These are phyloP conservation scores for Chloropsis hardwickii DNA, from an alignment of 2,113 vertebrate genomes.

Conservation along the genomic window DNA sequence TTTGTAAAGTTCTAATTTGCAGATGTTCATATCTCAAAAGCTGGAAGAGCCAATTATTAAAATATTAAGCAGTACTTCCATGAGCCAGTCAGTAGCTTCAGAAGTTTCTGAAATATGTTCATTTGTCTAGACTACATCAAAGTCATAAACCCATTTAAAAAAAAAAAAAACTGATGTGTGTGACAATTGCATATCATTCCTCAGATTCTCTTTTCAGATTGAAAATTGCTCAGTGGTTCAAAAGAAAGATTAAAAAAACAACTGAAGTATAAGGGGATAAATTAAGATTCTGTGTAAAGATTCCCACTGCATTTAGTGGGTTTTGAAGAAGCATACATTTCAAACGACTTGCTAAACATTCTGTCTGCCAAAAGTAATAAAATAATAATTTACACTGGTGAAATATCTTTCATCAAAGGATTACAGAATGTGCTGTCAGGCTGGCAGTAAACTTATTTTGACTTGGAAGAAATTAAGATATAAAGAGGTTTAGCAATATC, in stretches of 20 bases:
- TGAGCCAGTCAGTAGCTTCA: not conserved
- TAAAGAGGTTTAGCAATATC: not conserved
- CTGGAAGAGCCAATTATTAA: conserved; percentile 40
- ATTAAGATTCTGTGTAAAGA: conserved; percentile 60
- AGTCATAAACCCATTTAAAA: not conserved
- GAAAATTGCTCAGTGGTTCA: conserved; percentile 21
- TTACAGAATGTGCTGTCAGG: not conserved
- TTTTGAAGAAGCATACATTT: conserved; percentile 51
- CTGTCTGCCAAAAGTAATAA: conserved; percentile 53
- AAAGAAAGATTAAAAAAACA: conserved; percentile 43
- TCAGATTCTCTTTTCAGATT: conserved; percentile 40
- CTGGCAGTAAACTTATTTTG: conserved; percentile 6
- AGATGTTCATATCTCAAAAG: conserved; percentile 33
- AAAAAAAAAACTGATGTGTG: not conserved
- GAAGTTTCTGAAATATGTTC: conserved; percentile 55
- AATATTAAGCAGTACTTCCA: conserved; percentile 33
- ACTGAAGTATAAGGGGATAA: conserved; percentile 54
- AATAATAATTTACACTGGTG: conserved; percentile 28
- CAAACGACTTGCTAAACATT: conserved; percentile 42
- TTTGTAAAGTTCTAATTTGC: conserved; percentile 12
- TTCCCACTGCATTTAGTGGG: not conserved
- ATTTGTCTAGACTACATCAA: conserved; percentile 45
- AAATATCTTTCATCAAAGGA: conserved; percentile 34
- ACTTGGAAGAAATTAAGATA: not conserved
- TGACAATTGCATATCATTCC: conserved; percentile 36